Percentiles rank a stretch among this genome's conserved stretches.
phyloP scores from a whole-genome alignment of 2,797 vertebrate genomes.

The Aulostomus chinensis region DNA sequence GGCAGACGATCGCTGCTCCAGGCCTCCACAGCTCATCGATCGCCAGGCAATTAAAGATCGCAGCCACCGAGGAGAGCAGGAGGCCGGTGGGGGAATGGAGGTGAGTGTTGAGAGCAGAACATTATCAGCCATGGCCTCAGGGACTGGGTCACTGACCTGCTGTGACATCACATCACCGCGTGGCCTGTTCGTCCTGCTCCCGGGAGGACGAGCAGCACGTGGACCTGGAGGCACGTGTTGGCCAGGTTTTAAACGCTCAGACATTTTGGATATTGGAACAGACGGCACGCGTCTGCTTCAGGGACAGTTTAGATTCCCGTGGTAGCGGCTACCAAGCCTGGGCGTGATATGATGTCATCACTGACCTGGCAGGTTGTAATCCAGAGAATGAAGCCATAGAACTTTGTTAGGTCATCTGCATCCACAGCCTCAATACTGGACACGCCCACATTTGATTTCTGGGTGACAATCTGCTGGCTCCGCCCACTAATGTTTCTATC shows the following conservation, averaged over 20 bases:
- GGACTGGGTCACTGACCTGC: constrained; percentile 46
- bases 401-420: too few relatives aligned
- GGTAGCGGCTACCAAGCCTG: too few relatives aligned
- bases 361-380: too few relatives aligned
- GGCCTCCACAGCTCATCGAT: constrained; percentile 31
- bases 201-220: constrained; percentile 11
- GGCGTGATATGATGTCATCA: too few relatives aligned
- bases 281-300: too few relatives aligned
- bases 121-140: constrained; percentile 28
- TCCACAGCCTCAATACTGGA: too few relatives aligned
- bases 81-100: constrained; percentile 11
- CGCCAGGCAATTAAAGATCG: constrained; percentile 1
- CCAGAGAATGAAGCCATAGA: too few relatives aligned
- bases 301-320: too few relatives aligned
- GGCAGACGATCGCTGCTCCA: background rate
- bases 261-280: too few relatives aligned
- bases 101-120: constrained; percentile 24
- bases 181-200: background rate
- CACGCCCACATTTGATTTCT: too few relatives aligned
- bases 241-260: background rate
- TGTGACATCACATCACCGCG: constrained; percentile 22
- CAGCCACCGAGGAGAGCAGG: constrained; percentile 10
- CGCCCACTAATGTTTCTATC: too few relatives aligned
- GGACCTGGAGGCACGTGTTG: constrained; percentile 28
- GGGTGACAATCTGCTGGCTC: too few relatives aligned